A percentile compares a stretch with the other conserved stretches of the same genome.
These are phyloP conservation scores for Brachymystax lenok DNA, from an alignment of 2,797 vertebrate genomes.

Conservation along the genomic window DNA sequence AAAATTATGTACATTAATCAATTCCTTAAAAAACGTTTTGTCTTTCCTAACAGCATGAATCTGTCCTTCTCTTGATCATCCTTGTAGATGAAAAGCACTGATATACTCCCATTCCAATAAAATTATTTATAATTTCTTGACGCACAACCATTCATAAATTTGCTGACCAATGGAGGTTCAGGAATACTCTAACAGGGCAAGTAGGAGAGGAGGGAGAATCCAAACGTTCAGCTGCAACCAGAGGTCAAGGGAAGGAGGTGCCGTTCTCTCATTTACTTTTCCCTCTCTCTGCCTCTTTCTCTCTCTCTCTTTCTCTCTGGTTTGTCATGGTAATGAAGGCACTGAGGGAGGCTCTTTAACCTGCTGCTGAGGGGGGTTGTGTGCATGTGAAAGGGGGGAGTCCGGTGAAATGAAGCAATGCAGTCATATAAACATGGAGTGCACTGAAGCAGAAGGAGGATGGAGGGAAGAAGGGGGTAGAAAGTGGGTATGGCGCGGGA, in stretches of 20 bases:
- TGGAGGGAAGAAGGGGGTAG: conserved; percentile 32
- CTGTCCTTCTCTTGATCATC: background rate
- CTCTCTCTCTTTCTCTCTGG: conserved; percentile 50
- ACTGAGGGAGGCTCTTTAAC: conserved; percentile 38
- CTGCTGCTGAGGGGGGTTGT: conserved; percentile 40
- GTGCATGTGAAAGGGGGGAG: conserved; percentile 41
- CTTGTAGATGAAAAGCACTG: background rate
- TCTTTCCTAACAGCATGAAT: background rate
- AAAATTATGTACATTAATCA: background rate
- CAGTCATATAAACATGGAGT: conserved; percentile 65
- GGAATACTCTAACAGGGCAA: conserved; percentile 30
- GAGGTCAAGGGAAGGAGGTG: conserved; percentile 59
- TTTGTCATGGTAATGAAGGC: conserved; percentile 82
- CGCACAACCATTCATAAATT: background rate
- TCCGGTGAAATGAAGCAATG: conserved; percentile 66
- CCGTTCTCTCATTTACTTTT: conserved; percentile 30
- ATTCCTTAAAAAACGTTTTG: background rate
- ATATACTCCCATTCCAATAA: background rate
- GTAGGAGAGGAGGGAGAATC: conserved; percentile 36
- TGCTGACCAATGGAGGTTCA: background rate
- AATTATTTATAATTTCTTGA: background rate
- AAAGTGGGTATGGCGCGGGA: conserved; percentile 61
- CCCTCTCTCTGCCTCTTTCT: conserved; percentile 53
- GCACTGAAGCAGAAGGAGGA: conserved; percentile 64
- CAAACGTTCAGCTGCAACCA: conserved; percentile 46